Evolutionary conservation across 2,113 vertebrate species (phyloP).

Genomic region (Hymenochirus boettgeri): DNA sequence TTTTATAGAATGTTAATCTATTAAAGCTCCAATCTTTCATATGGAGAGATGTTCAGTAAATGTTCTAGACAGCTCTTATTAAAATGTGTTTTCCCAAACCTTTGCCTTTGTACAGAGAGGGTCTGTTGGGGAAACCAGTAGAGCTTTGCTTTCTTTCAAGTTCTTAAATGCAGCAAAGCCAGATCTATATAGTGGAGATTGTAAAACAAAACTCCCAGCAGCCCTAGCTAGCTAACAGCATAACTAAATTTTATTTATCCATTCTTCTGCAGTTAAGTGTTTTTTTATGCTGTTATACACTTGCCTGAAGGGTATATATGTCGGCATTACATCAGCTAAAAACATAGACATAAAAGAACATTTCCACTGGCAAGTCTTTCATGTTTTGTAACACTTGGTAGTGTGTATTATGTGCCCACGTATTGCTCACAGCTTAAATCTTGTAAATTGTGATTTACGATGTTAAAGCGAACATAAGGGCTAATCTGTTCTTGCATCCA

Average conservation of each 20-base stretch:
- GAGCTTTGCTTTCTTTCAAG: no score
- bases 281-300: no score
- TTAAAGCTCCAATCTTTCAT: conserved; percentile 29
- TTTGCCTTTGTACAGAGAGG: background rate
- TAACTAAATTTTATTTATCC: no score
- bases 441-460: conserved; percentile 1
- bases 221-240: background rate
- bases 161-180: no score
- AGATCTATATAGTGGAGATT: no score
- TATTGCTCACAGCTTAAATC: background rate
- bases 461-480: background rate
- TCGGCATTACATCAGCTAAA: background rate
- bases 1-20: conserved; percentile 38
- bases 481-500: background rate
- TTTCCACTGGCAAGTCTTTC: background rate
- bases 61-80: conserved; percentile 30
- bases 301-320: background rate
- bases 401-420: background rate
- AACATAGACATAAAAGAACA: background rate
- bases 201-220: background rate
- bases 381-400: background rate
- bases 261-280: background rate
- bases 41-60: conserved; percentile 16
- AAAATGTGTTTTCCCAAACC: conserved; percentile 5
- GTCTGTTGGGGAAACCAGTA: no score